Base-by-base conservation (phyloP, 2,888 invertebrate species). In the Urechis unicinctus region DNA sequence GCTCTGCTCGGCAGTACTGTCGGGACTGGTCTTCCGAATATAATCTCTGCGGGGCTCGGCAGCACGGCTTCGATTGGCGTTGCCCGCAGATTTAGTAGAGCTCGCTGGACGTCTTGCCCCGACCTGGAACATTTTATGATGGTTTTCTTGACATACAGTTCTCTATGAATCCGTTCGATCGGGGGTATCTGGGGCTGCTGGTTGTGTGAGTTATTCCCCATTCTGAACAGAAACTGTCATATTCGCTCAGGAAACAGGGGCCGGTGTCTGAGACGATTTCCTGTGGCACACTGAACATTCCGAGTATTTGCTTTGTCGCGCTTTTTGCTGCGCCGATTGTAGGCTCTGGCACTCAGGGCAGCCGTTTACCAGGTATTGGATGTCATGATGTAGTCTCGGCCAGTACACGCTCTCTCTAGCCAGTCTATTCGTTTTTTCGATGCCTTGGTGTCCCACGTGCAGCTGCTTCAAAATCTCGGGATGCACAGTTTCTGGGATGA, bases 121-220 rank as follows among this genome's bases (percentile, higher is more conserved):
- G 36, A 36, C 36, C 36, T 36, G 36, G 36, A 9, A 36, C 36
- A 36, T 36, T 36, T 36, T 9, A 36, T 36, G 36, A 36, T 36
- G 36, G 36, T 36, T 36, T 36, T 36, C 36, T 36, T 36, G 9
- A 36, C 36, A 17, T 36, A 36, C 17, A 36, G 9, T 36, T 36
- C 36, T 13, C 36, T 36, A 36, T 36, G 36, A 36, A 36, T 36
- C 36, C 36, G 36, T 36, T 36, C 36, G 9, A 36, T 13, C 36
- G 36, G 9, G 36, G 36, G 17, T 36, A 36, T 36, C 36, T 36
- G 36, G 36, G 36, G 36, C 36, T 36, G 36, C 45, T 45, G 45
- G 45, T 45, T 13, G 45, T 45, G 22, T 45, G 45, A n/a, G 45
- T 45, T 13, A 45, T 45, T n/a, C 45, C 45, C 45, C 45, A 45